A percentile compares a stretch with the other conserved stretches of the same genome.
phyloP scores from a whole-genome alignment of 2,888 invertebrate species.

The Caenorhabditis sp. region DNA sequence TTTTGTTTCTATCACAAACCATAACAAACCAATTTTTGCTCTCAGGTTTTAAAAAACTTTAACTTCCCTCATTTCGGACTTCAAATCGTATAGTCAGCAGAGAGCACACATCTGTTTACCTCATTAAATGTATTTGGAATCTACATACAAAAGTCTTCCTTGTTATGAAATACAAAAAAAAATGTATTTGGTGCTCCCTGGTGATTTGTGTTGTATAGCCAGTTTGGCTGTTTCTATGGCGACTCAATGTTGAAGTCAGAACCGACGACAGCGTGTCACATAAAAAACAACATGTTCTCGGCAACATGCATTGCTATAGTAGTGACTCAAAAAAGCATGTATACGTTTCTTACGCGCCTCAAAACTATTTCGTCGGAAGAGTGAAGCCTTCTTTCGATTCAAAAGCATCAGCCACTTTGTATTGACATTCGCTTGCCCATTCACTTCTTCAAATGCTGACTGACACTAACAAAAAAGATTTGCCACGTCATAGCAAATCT shows the following conservation, averaged over 20 bases:
- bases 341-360: neutral
- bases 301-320: neutral
- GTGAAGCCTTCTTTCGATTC: neutral
- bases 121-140: neutral
- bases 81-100: neutral
- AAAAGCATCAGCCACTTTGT: neutral
- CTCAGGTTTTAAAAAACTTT: no score
- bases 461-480: neutral
- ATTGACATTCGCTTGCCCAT: neutral
- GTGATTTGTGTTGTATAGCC: neutral
- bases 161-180: no score
- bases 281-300: neutral
- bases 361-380: neutral
- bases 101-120: neutral
- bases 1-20: no score
- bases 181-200: neutral
- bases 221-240: neutral
- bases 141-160: neutral
- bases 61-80: no score
- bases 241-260: neutral
- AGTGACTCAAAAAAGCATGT: conserved; percentile 5
- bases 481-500: neutral
- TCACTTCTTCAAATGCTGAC: neutral
- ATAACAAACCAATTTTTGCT: no score
- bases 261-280: neutral